Evolutionary conservation across 2,888 invertebrate genomes (phyloP).

Genomic region (Spodoptera littoralis): DNA sequence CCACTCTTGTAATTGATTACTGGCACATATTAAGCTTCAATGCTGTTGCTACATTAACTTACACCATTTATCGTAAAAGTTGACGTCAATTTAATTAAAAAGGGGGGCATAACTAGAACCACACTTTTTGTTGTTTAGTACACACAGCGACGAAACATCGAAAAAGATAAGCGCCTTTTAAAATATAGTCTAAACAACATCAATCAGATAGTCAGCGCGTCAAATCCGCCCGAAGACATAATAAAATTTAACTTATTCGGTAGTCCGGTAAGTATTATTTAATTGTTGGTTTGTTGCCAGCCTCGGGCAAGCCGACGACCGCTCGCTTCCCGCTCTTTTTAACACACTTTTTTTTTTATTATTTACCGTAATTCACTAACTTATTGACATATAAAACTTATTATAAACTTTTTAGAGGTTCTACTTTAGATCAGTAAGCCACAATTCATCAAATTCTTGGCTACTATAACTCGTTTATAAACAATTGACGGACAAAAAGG

Average conservation of each 20-base stretch:
- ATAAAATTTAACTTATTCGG: conserved; percentile 84
- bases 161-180: conserved; percentile 69
- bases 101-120: neutral
- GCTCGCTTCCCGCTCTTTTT: conserved; percentile 66
- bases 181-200: conserved; percentile 70
- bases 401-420: conserved; percentile 33
- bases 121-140: conserved; percentile 44
- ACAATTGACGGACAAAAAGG: conserved; percentile 81
- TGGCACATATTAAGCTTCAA: conserved; percentile 58
- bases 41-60: conserved; percentile 36
- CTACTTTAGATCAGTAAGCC: conserved; percentile 67
- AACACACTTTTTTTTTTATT: conserved; percentile 58
- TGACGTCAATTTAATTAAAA: conserved; percentile 6
- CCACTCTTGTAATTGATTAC: conserved; percentile 74
- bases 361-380: conserved; percentile 64
- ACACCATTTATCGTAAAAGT: conserved; percentile 27
- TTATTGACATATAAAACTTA: conserved; percentile 57
- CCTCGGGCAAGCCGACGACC: conserved; percentile 71
- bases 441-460: conserved; percentile 74
- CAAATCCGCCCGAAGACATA: conserved; percentile 83
- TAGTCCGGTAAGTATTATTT: conserved; percentile 86
- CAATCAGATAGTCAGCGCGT: conserved; percentile 81
- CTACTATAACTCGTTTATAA: conserved; percentile 82
- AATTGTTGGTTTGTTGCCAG: conserved; percentile 82
- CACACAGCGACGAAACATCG: conserved; percentile 53